phyloP scores from a whole-genome alignment of 2,113 vertebrate species.

The Cyanistes caeruleus region DNA sequence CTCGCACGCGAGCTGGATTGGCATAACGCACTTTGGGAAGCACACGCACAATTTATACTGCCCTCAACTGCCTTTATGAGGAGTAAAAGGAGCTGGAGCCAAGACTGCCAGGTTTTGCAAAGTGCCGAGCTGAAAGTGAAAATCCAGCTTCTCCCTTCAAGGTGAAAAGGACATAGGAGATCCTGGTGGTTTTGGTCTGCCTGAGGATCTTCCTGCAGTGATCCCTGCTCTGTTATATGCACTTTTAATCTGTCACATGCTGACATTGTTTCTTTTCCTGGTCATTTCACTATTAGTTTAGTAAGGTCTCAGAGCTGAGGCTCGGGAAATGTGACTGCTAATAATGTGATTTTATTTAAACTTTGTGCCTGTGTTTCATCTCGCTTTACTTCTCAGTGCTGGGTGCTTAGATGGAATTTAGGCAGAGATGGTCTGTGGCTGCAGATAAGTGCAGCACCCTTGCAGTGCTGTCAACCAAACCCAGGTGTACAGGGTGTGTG shows the following conservation, averaged over 20 bases:
- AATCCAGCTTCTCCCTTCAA: conserved; percentile 46
- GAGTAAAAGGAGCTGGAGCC: conserved; percentile 28
- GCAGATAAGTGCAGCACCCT: not conserved
- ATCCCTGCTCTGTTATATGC: not conserved
- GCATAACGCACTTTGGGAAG: not conserved
- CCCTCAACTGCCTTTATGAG: conserved; percentile 10
- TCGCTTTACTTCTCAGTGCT: not conserved
- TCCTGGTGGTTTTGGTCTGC: not conserved
- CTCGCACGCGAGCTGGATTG: not conserved
- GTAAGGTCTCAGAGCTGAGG: not conserved
- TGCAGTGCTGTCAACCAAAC: not conserved
- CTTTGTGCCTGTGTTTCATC: not conserved
- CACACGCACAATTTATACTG: not conserved
- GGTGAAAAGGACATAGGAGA: conserved; percentile 39
- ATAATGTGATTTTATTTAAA: not conserved
- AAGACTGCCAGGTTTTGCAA: conserved; percentile 22
- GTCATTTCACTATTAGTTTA: not conserved
- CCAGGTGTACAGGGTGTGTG: not conserved
- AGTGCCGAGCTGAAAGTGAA: not conserved
- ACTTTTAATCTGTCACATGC: not conserved
- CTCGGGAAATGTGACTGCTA: not conserved
- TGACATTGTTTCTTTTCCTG: not conserved
- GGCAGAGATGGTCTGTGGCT: not conserved
- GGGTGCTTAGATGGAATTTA: not conserved
- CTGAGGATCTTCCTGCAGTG: not conserved